Evolutionary conservation across 2,797 vertebrate genomes (phyloP), one percentile per base, ranked within the genome.

Genomic region (Tapirus indicus): DNA sequence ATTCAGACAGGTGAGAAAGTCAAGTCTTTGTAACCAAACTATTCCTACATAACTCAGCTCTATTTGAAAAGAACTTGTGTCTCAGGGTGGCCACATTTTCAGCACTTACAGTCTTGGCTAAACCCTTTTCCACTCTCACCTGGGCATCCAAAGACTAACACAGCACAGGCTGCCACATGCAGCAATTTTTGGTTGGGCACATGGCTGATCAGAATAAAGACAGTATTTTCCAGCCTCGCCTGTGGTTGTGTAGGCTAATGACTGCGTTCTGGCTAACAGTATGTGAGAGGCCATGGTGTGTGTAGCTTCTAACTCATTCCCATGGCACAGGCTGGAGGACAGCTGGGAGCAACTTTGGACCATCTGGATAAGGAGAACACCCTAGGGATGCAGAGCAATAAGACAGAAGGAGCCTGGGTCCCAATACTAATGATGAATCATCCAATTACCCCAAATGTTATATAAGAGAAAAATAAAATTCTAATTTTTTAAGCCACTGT

Each of bases 11-110:
- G 20, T 68, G 91, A 95, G 25, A 72, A 58, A 2, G 94, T 62
- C 17, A 97, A 64, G 83, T 74, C 49, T 86, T 29, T 92, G 5
- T 66, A 80, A 60, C 38, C 66, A 94, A 92, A 80, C 69, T 82
- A 87, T 38, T 52, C 78, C 91, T 75, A 82, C 12, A 20, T 35
- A 27, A 86, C 25, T 85, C 68, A 11, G 66, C 71, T 94, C 80
- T 80, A 18, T 66, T 47, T 68, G 32, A 88, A 64, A 88, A 62
- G 29, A 94, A 92, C 17, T 3, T 88, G 25, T 68, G 27, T 74
- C n/a, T 96, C 78, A 27, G 44, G 21, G 14, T 17, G 27, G 35
- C 79, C 97, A 87, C 5, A 77, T 66, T 54, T 95, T 64, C 74
- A 77, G 44, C 20, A 78, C 78, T 74, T 64, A 27, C 27, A 80